These are phyloP conservation scores for Eulemur coronatus DNA, from an alignment of 2,797 vertebrate species.

Conservation along the genomic window DNA sequence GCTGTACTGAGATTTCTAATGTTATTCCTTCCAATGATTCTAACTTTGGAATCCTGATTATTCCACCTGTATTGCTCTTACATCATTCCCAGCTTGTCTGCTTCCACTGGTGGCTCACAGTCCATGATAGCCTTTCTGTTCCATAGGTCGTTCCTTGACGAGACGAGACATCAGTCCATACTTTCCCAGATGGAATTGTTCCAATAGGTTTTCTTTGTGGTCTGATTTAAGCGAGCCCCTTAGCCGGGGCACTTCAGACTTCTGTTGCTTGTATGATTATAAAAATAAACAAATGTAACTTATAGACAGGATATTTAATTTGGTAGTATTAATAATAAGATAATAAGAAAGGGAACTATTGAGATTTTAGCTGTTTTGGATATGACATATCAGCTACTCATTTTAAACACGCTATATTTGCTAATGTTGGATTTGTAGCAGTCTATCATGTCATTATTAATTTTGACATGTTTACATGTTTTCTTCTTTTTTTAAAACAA, in stretches of 20 bases:
- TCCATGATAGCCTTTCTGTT: background rate
- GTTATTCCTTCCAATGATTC: background rate
- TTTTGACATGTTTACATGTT: background rate
- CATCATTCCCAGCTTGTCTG: background rate
- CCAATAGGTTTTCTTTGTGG: background rate
- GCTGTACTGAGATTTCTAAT: background rate
- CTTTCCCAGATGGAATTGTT: background rate
- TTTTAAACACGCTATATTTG: background rate
- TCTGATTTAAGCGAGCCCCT: background rate
- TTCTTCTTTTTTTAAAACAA: conserved; percentile 3
- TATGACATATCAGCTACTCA: background rate
- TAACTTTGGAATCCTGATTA: background rate
- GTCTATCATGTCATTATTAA: conserved; percentile 32
- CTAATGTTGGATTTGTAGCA: background rate
- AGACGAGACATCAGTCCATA: background rate
- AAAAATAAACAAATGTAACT: background rate
- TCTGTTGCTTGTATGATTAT: background rate
- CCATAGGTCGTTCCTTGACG: background rate
- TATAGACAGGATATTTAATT: background rate
- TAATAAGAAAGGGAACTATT: background rate
- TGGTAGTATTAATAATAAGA: background rate
- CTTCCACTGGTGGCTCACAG: background rate
- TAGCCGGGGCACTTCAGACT: background rate
- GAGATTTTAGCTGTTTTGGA: background rate
- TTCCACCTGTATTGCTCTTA: background rate